phyloP scores from a whole-genome alignment of 2,797 vertebrate genomes.

The Sebastes matsubarae region DNA sequence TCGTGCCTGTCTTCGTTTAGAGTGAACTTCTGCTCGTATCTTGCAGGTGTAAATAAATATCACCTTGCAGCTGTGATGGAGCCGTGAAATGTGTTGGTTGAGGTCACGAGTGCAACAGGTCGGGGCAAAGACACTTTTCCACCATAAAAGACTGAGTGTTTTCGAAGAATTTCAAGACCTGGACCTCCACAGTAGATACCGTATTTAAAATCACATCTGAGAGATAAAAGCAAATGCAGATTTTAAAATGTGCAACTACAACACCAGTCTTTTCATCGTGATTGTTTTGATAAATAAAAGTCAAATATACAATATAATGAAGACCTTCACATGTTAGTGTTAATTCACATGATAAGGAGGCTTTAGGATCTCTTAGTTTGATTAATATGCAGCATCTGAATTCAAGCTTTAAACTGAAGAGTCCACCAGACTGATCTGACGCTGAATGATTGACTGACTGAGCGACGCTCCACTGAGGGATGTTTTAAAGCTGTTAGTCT shows the following conservation, averaged over 20 bases:
- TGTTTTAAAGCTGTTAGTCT: slow-evolving; percentile 36
- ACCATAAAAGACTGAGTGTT: slow-evolving; percentile 28
- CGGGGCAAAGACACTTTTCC: slow-evolving; percentile 26
- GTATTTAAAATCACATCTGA: not conserved
- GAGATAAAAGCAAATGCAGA: not conserved
- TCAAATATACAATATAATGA: not conserved
- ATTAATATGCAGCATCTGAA: not conserved
- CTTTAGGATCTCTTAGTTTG: not conserved
- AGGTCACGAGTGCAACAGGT: slow-evolving; percentile 39
- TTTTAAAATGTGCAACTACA: not conserved
- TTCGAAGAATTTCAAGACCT: slow-evolving; percentile 8
- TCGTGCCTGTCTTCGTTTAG: not conserved
- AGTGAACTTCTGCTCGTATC: not conserved
- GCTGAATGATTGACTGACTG: not conserved
- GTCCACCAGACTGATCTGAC: not conserved
- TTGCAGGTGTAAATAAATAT: slow-evolving; percentile 6
- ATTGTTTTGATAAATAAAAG: not conserved
- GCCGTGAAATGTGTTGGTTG: slow-evolving; percentile 29
- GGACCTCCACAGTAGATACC: slow-evolving; percentile 8
- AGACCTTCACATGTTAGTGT: not conserved
- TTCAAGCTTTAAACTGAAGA: not conserved
- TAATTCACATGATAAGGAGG: not conserved
- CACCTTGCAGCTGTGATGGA: slow-evolving; percentile 17
- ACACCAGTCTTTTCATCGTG: not conserved
- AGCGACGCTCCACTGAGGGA: not conserved